These are phyloP conservation scores for Callinectes sapidus DNA, from an alignment of 2,888 invertebrate genomes.

Conservation along the genomic window DNA sequence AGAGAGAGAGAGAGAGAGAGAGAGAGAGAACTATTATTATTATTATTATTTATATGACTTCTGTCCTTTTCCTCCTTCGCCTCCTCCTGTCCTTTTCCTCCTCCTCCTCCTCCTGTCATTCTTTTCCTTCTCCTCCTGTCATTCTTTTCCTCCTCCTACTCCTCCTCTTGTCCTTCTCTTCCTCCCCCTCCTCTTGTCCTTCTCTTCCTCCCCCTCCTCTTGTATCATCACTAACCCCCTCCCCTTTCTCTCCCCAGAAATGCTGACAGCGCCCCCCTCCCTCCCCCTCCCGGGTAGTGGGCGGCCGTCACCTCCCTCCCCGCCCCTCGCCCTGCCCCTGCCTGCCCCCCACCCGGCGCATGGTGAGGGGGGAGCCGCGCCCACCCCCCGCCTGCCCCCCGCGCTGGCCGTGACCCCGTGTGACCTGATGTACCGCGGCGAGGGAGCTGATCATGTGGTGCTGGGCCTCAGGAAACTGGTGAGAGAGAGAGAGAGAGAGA, in stretches of 20 bases:
- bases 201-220: not conserved
- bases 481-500: conserved; percentile 42
- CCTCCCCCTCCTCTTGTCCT: no score
- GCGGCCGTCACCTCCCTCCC: not conserved
- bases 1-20: no score
- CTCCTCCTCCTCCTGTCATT: not conserved
- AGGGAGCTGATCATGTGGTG: conserved; percentile 55
- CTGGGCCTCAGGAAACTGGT: conserved; percentile 30
- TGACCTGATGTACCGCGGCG: conserved; percentile 52
- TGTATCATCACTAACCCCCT: not conserved
- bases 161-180: not conserved
- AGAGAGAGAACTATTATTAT: no score
- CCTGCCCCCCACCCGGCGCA: not conserved
- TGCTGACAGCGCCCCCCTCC: conserved; percentile 47
- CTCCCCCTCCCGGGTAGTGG: not conserved
- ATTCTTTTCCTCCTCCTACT: no score
- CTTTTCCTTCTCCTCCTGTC: not conserved
- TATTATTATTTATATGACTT: no score
- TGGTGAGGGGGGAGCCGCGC: not conserved
- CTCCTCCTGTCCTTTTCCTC: no score
- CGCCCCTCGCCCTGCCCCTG: not conserved
- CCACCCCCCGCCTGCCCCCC: conserved; percentile 18
- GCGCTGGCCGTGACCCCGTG: conserved; percentile 17
- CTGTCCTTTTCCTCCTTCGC: not conserved
- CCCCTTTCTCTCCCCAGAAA: conserved; percentile 14